Percentiles rank a stretch among this genome's conserved stretches.
phyloP scores from a whole-genome alignment of 2,113 vertebrate species.

The Tachycineta bicolor region DNA sequence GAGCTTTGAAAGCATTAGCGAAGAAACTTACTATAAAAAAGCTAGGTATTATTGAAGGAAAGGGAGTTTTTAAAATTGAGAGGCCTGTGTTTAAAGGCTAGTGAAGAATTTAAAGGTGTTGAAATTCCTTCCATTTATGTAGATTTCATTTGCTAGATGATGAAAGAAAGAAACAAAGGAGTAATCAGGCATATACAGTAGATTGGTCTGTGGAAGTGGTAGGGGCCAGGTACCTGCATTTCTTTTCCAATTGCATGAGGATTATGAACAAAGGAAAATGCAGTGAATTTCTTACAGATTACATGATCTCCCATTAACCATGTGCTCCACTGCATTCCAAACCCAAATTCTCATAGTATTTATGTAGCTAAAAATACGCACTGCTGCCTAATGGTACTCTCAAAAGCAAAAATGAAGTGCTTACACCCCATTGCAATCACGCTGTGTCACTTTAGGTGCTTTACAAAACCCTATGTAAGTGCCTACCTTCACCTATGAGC shows the following conservation, averaged over 20 bases:
- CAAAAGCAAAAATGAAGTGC: background rate
- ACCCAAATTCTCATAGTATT: background rate
- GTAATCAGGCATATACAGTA: background rate
- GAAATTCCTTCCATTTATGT: background rate
- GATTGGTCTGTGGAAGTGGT: background rate
- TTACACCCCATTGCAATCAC: background rate
- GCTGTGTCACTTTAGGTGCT: background rate
- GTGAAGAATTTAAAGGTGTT: background rate
- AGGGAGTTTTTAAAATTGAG: background rate
- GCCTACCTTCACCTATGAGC: background rate
- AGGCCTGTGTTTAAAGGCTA: background rate
- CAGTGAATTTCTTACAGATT: constrained; percentile 3
- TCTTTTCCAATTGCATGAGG: background rate
- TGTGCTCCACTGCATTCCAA: background rate
- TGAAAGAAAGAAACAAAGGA: background rate
- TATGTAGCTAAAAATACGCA: background rate
- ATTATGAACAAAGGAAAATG: background rate
- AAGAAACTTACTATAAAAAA: background rate
- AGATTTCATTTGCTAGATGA: background rate
- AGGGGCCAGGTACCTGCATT: background rate
- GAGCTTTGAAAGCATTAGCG: background rate
- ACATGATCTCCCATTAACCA: background rate
- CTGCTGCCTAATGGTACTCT: background rate
- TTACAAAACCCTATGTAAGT: background rate
- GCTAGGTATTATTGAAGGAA: background rate